Evolutionary conservation across 1,140 invertebrate genomes (phyloP).

Genomic region (Drosophila pandora): DNA sequence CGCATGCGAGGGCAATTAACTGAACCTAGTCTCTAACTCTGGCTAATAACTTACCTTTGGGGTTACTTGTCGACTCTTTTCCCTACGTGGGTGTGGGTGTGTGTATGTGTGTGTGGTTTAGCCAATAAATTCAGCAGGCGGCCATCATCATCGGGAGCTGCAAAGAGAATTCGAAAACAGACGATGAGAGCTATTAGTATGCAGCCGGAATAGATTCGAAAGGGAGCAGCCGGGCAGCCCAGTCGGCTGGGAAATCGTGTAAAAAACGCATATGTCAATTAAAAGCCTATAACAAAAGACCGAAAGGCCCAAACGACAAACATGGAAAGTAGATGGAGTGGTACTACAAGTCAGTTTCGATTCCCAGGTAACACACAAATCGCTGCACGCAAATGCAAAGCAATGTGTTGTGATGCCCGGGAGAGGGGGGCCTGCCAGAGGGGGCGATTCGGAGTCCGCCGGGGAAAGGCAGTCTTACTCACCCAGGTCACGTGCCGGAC

Average conservation of each 20-base stretch:
- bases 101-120: constrained; percentile 12
- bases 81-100: background rate
- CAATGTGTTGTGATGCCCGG: constrained; percentile 16
- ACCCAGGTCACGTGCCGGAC: constrained; percentile 71
- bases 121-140: constrained; percentile 61
- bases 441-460: background rate
- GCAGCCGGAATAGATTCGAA: constrained; percentile 37
- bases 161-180: constrained; percentile 39
- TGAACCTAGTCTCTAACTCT: constrained; percentile 43
- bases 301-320: constrained; percentile 20
- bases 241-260: constrained; percentile 64
- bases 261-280: constrained; percentile 78
- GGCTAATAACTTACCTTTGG: constrained; percentile 68
- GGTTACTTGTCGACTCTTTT: constrained; percentile 6
- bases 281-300: constrained; percentile 76
- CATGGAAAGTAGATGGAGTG: constrained; percentile 30
- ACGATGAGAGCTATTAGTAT: constrained; percentile 61
- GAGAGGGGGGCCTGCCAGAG: background rate
- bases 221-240: constrained; percentile 19
- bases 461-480: constrained; percentile 31
- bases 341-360: constrained; percentile 55
- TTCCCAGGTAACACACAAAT: constrained; percentile 50
- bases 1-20: constrained; percentile 67
- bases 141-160: constrained; percentile 40
- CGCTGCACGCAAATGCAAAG: constrained; percentile 79